Base-by-base conservation (phyloP, 2,113 vertebrate species). In the Sphaerodactylus townsendi region DNA sequence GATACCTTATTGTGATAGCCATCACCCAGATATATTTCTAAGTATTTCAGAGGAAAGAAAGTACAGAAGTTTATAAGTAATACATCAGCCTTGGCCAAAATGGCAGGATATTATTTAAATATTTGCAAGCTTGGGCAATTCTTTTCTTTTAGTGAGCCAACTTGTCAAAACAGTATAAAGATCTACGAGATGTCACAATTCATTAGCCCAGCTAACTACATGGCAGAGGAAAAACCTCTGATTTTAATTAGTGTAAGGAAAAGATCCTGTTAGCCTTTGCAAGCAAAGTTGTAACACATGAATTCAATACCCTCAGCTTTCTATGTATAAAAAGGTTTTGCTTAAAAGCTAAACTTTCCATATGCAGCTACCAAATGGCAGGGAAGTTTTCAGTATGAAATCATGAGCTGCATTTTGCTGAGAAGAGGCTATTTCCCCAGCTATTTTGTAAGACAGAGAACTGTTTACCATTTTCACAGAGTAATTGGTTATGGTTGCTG, bases 81-180 rank as follows among this genome's bases (percentile, higher is more conserved):
- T 76, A 70, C 3, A 77, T 70, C 81, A 88, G 85, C 75, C 78
- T 84, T 91, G 90, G 90, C 89, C 90, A 94, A 78, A 71, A 7
- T 92, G 85, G 73, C 68, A 83, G 80, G 64, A 90, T 69, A 70
- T 39, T 74, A 88, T 87, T 93, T 90, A 81, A 88, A 90, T 94
- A 89, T 81, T 93, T 93, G 80, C 76, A 83, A 64, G 86, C 84
- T 91, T 90, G 80, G 71, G 86, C 92, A 92, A 93, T 91, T 93
- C 91, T 92, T 92, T 93, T 90, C 75, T 88, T 92, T 90, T 90
- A 89, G 90, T 87, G 85, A 89, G 77, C 5, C 86, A 53, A 79
- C n/a, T n/a, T n/a, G 81, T 87, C 85, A 91, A 93, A 94, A 89
- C 87, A 86, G 88, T 87, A 86, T n/a, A 37, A 28, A 85, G 75